These are phyloP conservation scores for Hirtodrosophila confusa DNA, from an alignment of 2,888 invertebrate species.

Conservation along the genomic window DNA sequence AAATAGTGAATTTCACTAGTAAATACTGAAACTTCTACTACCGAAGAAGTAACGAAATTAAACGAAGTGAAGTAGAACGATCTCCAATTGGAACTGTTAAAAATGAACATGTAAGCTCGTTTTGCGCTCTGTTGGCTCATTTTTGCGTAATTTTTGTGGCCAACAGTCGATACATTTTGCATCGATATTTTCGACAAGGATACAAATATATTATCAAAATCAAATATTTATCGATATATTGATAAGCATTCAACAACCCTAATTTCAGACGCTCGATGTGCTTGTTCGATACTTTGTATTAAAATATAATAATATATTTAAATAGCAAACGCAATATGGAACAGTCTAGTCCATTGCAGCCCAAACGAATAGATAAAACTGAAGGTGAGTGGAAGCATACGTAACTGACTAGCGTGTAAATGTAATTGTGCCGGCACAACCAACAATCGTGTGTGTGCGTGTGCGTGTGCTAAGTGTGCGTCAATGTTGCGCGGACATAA, in stretches of 20 bases:
- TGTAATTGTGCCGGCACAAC: conserved; percentile 62
- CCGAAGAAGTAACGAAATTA: conserved; percentile 13
- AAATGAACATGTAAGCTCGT: neutral
- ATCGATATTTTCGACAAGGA: conserved; percentile 25
- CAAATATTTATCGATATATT: too few species aligned
- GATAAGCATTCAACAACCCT: too few species aligned
- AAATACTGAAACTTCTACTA: too few species aligned
- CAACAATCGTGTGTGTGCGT: conserved; percentile 43
- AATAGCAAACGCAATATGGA: conserved; percentile 52
- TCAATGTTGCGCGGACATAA: conserved; percentile 43
- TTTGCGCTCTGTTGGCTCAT: conserved; percentile 15
- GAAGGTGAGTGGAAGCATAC: conserved; percentile 66
- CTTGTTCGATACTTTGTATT: conserved; percentile 30
- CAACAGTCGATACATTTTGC: conserved; percentile 11
- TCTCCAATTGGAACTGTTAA: conserved; percentile 21
- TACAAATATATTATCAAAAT: too few species aligned
- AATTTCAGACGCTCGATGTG: conserved; percentile 43
- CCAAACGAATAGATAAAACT: conserved; percentile 55
- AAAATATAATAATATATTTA: conserved; percentile 29
- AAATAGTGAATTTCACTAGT: too few species aligned
- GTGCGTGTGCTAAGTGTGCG: conserved; percentile 36
- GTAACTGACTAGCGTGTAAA: conserved; percentile 31
- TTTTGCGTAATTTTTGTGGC: conserved; percentile 3
- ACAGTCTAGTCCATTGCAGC: conserved; percentile 52
- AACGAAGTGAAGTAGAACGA: conserved; percentile 29